These are phyloP conservation scores for Poicephalus meyeri DNA, from an alignment of 2,113 vertebrate species.

Conservation along the genomic window DNA sequence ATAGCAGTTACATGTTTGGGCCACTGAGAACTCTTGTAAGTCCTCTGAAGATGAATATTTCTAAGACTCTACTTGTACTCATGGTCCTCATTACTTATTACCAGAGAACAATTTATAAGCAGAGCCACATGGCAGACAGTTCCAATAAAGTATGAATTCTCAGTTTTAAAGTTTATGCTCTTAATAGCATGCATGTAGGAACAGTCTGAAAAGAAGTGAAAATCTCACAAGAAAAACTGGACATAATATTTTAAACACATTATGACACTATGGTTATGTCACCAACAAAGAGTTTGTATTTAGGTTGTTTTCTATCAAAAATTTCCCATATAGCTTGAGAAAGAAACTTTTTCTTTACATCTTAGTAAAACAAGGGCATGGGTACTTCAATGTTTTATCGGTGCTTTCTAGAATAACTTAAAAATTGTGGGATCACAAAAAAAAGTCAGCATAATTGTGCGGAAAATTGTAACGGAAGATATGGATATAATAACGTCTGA, in stretches of 20 bases:
- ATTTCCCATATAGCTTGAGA: background rate
- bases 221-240: background rate
- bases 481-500: fast-evolving
- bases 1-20: background rate
- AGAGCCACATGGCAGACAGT: background rate
- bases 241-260: background rate
- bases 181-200: background rate
- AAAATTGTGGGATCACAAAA: background rate
- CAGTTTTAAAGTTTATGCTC: background rate
- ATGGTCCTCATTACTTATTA: background rate
- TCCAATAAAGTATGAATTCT: background rate
- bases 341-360: background rate
- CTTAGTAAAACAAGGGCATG: background rate
- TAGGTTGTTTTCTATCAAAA: background rate
- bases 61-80: background rate
- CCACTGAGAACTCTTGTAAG: background rate
- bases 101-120: background rate
- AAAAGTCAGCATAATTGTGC: background rate
- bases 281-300: background rate
- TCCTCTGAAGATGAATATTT: background rate
- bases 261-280: background rate
- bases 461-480: background rate
- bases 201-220: background rate
- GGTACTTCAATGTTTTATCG: background rate
- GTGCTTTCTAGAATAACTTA: background rate